Percentiles rank a stretch among this genome's conserved stretches.
phyloP scores from a whole-genome alignment of 2,797 vertebrate species.

The Sciurus carolinensis region DNA sequence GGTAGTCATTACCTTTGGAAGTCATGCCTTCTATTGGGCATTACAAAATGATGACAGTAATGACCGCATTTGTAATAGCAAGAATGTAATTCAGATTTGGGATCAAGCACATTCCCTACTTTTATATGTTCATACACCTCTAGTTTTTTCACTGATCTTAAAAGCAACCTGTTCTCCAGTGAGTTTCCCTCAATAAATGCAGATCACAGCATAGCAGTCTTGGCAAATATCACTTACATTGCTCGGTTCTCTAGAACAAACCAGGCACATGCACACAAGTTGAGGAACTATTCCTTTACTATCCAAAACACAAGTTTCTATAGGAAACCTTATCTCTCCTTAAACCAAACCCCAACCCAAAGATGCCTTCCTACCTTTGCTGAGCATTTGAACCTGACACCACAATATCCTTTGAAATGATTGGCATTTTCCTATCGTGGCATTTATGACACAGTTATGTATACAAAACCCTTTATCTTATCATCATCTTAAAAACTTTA shows the following conservation, averaged over 20 bases:
- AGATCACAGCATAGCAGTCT: neutral
- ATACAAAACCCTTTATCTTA: neutral
- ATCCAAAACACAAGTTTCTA: neutral
- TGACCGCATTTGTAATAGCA: accelerated
- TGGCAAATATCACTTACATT: neutral
- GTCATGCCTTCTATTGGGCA: neutral
- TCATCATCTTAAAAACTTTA: neutral
- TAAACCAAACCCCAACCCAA: neutral
- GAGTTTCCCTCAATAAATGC: neutral
- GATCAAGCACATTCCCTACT: neutral
- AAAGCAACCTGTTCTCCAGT: neutral
- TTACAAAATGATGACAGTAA: neutral
- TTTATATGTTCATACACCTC: neutral
- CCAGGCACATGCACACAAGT: neutral
- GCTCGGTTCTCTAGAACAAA: neutral
- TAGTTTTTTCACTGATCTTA: neutral
- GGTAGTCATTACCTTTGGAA: neutral
- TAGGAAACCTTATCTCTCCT: neutral
- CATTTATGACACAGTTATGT: neutral
- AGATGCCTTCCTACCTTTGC: neutral
- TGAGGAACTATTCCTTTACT: neutral
- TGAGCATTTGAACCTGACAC: neutral
- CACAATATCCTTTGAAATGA: neutral
- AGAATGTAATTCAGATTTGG: neutral
- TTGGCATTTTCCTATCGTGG: neutral